Base-by-base conservation (phyloP, 2,113 vertebrate genomes). In the Hepsetus odoe region DNA sequence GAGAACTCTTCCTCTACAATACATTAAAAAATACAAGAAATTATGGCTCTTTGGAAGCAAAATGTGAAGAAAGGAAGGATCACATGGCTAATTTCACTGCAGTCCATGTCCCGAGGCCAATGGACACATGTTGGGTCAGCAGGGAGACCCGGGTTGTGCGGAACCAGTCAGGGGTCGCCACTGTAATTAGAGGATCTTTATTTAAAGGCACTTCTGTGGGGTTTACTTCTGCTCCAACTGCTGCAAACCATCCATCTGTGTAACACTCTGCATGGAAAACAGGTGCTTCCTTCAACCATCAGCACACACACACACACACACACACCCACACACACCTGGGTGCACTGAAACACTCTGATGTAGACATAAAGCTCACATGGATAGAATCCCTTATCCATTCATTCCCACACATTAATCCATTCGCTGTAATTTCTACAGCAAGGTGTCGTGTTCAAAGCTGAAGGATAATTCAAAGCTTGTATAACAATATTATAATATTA, bases 201-300 rank as follows among this genome's bases (percentile, higher is more conserved):
- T 55, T 76, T 67, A 55, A 76, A 76, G 16, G 65, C 46, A 42
- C 66, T 77, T 24, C 35, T 68, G 28, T 38, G 12, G 35, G 35
- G 53, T 26, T 56, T 68, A 20, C 40, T 68, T 68, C 49, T 58
- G 49, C 74, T 35, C 62, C 49, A 56, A 26, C 55, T 64, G 20
- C 65, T 53, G 64, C 11, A 68, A 38, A 59, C 35, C 75, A 58
- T 30, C 65, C 75, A 59, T 58, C 64, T 77, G 75, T 33, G 35
- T 58, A 69, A 77, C 24, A 58, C 75, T 22, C 75, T 42, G 62
- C 49, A 68, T 44, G 51, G 51, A 66, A 68, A 69, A 32, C 64
- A 77, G 65, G 75, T 77, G 65, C 65, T 55, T 65, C 28, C 33
- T 35, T 2, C 6, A 40, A 66, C 66, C 64, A 75, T 14, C 33